A percentile compares a stretch with the other conserved stretches of the same genome.
phyloP scores from a whole-genome alignment of 2,888 invertebrate species.

The Standfussiana lucernea region DNA sequence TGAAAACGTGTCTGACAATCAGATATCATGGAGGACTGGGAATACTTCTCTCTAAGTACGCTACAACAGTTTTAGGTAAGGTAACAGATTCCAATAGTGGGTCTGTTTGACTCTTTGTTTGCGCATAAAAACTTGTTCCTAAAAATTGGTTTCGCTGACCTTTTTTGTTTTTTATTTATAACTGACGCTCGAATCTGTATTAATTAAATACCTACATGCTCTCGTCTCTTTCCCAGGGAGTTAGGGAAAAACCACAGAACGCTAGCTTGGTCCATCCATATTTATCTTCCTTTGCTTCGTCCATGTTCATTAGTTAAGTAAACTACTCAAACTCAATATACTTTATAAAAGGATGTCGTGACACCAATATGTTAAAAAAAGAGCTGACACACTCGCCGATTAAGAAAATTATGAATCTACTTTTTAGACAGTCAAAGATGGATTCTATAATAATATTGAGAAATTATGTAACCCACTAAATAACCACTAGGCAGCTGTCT shows the following conservation, averaged over 20 bases:
- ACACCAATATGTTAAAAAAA: conserved; percentile 29
- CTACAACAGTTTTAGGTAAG: neutral
- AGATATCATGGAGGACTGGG: conserved; percentile 14
- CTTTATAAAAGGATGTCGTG: conserved; percentile 22
- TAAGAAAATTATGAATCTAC: conserved; percentile 32
- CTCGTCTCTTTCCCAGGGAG: neutral
- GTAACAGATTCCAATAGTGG: neutral
- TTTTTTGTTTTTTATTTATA: neutral
- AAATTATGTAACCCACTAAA: conserved; percentile 46
- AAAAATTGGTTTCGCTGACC: neutral
- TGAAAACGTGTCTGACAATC: conserved; percentile 11
- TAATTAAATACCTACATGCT: neutral
- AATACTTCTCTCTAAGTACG: neutral
- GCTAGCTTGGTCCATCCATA: neutral
- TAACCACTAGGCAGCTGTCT: conserved; percentile 10
- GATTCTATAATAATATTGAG: conserved; percentile 48
- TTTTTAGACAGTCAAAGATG: conserved; percentile 28
- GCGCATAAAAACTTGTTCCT: neutral
- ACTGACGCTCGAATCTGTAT: neutral
- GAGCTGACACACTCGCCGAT: conserved; percentile 14
- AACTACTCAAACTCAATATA: neutral
- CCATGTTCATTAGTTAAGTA: conserved; percentile 6
- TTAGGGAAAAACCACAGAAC: neutral
- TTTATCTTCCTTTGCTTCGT: neutral
- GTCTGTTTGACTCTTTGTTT: too few relatives aligned